Evolutionary conservation across 2,797 vertebrate genomes (phyloP), one percentile per base, ranked within the genome.

Genomic region (Ctenopoma multispine): DNA sequence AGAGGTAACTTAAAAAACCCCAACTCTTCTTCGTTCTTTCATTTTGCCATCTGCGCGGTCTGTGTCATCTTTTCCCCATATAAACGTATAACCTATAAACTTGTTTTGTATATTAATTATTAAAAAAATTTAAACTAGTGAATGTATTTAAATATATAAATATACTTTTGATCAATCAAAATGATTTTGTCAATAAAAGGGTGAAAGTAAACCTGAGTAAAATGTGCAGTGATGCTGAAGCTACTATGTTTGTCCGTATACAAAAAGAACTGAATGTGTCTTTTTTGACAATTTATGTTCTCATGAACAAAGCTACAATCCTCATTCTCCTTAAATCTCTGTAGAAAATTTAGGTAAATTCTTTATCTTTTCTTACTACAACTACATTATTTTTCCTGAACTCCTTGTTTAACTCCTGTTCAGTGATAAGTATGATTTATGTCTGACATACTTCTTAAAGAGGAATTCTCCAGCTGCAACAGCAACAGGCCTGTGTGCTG

Each of bases 401-500:
- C 12, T 56, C 20, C 15, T 14, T 23, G 20, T 14, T 34, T 40
- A 4, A 27, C 12, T 47, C 29, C 41, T 41, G 17, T 27, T 46
- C 7, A 58, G 12, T 50, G 29, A 27, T 20, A 12, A 41, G 3
- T 41, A 27, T 9, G 17, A 57, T 48, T 63, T 12, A 38, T 40
- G 21, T 54, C 8, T 10, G 36, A 81, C 96, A 88, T 96, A 99
- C 98, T 99, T 99, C 92, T 98, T 98, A 83, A 95, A 99, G 62
- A 99, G 97, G 91, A 99, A 99, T 87, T 99, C 98, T 87, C 98
- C 98, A 49, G 98, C 97, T 13, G 98, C 97, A 73, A 99, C 90
- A 61, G 98, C 98, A 21, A 99, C 97, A 21, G 98, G 98, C 57
- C 98, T 95, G 89, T 99, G 98, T 83, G 98, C 98, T 1, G 98